Base-by-base conservation (phyloP, 2,888 invertebrate genomes). In the Dyspetes luteomarginatus region DNA sequence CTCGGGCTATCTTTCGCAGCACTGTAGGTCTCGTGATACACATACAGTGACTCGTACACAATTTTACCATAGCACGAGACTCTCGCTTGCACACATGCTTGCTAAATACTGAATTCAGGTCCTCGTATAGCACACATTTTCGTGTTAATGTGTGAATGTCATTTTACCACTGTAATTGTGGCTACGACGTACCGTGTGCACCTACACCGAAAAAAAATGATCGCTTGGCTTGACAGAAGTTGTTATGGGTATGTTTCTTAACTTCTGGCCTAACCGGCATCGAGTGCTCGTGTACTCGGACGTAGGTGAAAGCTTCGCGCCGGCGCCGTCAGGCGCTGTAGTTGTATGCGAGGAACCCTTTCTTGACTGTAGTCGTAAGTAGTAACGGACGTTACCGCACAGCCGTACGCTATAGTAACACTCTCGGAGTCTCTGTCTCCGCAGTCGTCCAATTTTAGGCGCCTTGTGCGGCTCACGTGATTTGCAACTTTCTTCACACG, bases 371-470 rank as follows among this genome's bases (percentile, higher is more conserved):
- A 36, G 36, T 36, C 9, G 36, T 52, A 43, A 55, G 52, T 62
- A 52, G 72, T 72, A 50, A 72, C 50, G 24, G 52, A 62, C 28
- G 52, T 41, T 72, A 52, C 62, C 50, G 62, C 36, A 50, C 52
- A 62, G 26, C 36, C 72, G 41, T 19, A n/a, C 19, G 45, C 58
- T 36, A 65, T 30, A 65, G 22, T 24, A n/a, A 41, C 22, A 22
- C 19, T 36, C 24, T 17, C 19, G 15, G 4, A 12, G 41, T 28
- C 1, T 19, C 0, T 12, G 12, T 12, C 9, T 12, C 17, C 3
- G 9, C 3, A 58, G 26, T 15, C n/a, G 0, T 7, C 9, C 24
- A 69, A 62, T 76, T 67, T 62, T 28, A 28, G 45, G 36, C 50
- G 24, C 50, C n/a, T n/a, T 4, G 41, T 12, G 36, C 24, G 52